Conservation (phyloP, 2,797 vertebrate genomes). For the Chromis chromis region DNA sequence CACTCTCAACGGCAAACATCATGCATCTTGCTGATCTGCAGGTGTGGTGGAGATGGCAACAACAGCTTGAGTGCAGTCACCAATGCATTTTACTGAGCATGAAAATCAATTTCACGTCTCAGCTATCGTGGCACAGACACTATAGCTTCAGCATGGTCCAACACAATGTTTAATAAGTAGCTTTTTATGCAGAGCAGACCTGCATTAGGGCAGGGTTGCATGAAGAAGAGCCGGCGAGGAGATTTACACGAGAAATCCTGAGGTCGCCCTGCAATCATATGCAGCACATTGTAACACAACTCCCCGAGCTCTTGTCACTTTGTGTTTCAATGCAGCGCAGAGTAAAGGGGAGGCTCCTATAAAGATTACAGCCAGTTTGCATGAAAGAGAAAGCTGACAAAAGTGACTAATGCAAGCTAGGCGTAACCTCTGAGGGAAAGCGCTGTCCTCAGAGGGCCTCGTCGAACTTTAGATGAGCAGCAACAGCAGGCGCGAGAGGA, state of each 20-base stretch:
- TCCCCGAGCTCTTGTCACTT: constrained; percentile 73
- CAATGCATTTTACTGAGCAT: constrained; percentile 77
- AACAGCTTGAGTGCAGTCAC: constrained; percentile 66
- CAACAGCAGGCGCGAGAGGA: constrained; percentile 50
- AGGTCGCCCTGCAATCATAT: constrained; percentile 57
- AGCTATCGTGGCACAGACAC: constrained; percentile 68
- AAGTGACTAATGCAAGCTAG: constrained; percentile 69
- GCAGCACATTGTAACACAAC: constrained; percentile 47
- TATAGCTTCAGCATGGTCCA: constrained; percentile 72
- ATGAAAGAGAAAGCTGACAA: constrained; percentile 77
- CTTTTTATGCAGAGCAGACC: constrained; percentile 59
- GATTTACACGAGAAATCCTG: constrained; percentile 50
- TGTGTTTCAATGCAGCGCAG: constrained; percentile 60
- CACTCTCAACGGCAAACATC: constrained; percentile 49
- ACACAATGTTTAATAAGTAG: constrained; percentile 70
- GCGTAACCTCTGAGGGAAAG: constrained; percentile 69
- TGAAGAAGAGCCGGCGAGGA: constrained; percentile 42
- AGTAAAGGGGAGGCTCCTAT: constrained; percentile 65
- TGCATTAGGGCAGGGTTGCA: constrained; percentile 51
- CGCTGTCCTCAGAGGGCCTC: constrained; percentile 59
- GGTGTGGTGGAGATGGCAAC: constrained; percentile 61
- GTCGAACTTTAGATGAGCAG: constrained; percentile 71
- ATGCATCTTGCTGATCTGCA: constrained; percentile 67
- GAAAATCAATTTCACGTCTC: constrained; percentile 83
- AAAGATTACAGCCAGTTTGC: constrained; percentile 81